Percentiles rank a stretch among this genome's conserved stretches.
These are phyloP conservation scores for Anolis carolinensis DNA, from an alignment of 2,113 vertebrate genomes.

Conservation along the genomic window DNA sequence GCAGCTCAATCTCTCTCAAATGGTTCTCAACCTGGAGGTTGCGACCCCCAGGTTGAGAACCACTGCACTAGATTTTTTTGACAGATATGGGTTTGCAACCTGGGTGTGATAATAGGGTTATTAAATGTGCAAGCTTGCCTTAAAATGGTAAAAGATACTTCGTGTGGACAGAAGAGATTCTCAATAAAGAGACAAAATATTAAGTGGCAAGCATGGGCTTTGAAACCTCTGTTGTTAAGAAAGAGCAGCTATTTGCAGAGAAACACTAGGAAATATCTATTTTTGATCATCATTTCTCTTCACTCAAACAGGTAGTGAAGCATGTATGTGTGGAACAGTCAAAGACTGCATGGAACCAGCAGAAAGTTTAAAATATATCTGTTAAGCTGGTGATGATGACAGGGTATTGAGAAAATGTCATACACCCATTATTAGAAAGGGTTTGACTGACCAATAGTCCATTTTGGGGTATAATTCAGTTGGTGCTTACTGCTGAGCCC, in stretches of 20 bases:
- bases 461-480: not conserved
- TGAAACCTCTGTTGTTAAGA: not conserved
- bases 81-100: not conserved
- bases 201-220: not conserved
- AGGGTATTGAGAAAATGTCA: not conserved
- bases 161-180: not conserved
- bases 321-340: too few relatives aligned
- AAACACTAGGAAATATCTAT: not conserved
- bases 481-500: not conserved
- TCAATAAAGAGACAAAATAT: too few relatives aligned
- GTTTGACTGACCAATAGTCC: not conserved
- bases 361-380: too few relatives aligned
- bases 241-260: not conserved
- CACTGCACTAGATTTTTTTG: too few relatives aligned
- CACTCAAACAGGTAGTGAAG: too few relatives aligned
- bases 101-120: not conserved
- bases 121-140: not conserved
- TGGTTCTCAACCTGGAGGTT: too few relatives aligned
- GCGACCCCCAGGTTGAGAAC: too few relatives aligned
- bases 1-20: too few relatives aligned
- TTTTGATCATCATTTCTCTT: too few relatives aligned
- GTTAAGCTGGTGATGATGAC: too few relatives aligned
- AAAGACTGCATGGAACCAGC: too few relatives aligned
- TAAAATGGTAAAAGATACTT: not conserved
- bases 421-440: not conserved